These are phyloP conservation scores for Eurytoma californica DNA, from an alignment of 2,888 invertebrate species.

Conservation along the genomic window DNA sequence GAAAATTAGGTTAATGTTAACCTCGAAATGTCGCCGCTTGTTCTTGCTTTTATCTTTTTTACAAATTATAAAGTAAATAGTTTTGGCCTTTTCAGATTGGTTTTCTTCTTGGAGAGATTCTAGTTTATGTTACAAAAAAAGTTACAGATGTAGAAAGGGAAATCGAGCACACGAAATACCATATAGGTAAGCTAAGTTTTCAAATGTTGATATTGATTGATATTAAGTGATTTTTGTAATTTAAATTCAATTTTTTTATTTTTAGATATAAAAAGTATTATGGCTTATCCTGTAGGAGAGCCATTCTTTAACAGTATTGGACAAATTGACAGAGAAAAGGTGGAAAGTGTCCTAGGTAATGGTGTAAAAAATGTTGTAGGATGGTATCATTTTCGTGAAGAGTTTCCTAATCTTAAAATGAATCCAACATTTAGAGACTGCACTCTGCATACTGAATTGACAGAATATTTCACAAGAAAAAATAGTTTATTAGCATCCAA, in stretches of 20 bases:
- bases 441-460: slow-evolving; percentile 80
- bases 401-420: slow-evolving; percentile 76
- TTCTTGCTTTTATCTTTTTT: not conserved
- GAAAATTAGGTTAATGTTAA: slow-evolving; percentile 29
- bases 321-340: slow-evolving; percentile 77
- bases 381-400: slow-evolving; percentile 82
- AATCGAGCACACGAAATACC: slow-evolving; percentile 79
- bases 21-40: slow-evolving; percentile 3
- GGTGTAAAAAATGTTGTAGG: slow-evolving; percentile 80
- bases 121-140: slow-evolving; percentile 80
- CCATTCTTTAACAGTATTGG: slow-evolving; percentile 79
- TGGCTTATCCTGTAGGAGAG: slow-evolving; percentile 78
- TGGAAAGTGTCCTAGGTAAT: slow-evolving; percentile 77
- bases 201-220: not conserved
- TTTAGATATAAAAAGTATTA: slow-evolving; percentile 78
- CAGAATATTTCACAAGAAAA: slow-evolving; percentile 75
- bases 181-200: slow-evolving; percentile 75
- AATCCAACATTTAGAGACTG: slow-evolving; percentile 80
- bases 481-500: slow-evolving; percentile 76
- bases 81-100: slow-evolving; percentile 75
- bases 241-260: slow-evolving; percentile 47
- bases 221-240: not conserved
- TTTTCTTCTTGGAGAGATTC: slow-evolving; percentile 81
- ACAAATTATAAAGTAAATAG: not conserved
- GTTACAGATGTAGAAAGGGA: slow-evolving; percentile 83